Evolutionary conservation across 2,888 invertebrate species (phyloP), one percentile per base, ranked within the genome.

Genomic region (Lycia hirtaria): DNA sequence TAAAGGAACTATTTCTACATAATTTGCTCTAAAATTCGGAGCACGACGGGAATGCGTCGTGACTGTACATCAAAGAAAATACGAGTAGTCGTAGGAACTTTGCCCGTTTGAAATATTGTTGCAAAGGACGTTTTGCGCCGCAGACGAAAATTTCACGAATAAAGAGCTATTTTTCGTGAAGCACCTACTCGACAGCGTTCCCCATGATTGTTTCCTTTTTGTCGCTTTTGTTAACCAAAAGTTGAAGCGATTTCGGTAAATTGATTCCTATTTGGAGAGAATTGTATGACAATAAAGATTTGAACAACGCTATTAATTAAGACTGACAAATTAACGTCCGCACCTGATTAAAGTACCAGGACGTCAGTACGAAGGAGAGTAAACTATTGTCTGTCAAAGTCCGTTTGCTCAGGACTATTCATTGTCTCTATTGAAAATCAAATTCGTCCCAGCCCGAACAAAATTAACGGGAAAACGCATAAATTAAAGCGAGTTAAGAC

Each of bases 381-480:
- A 72, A 78, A 75, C 76, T 75, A 80, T 81, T 77, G 74, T 76
- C 72, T 67, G 55, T 57, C 65, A 26, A 24, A 45, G 62, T 68
- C 54, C 61, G 65, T 74, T 75, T 76, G 75, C 65, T 75, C 70
- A 73, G 72, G 68, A 71, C 66, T 60, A 68, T 74, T 81, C 80
- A 82, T 86, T 87, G 86, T 87, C 79, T 75, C 78, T 73, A 77
- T 84, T 85, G 81, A 81, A 82, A 86, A 87, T 86, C 83, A 81
- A 85, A 87, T 85, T 80, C 80, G 72, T 72, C 73, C 68, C 67
- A 64, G 68, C 65, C 62, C 67, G 76, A 76, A 81, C 78, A 71
- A 81, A 88, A 86, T 88, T 86, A 85, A 85, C 85, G 78, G 76
- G 76, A 80, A 76, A 80, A 80, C 83, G 88, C 85, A 87, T 89